Conservation (phyloP, 1,140 invertebrate genomes). For the Drosophila suzukii region DNA sequence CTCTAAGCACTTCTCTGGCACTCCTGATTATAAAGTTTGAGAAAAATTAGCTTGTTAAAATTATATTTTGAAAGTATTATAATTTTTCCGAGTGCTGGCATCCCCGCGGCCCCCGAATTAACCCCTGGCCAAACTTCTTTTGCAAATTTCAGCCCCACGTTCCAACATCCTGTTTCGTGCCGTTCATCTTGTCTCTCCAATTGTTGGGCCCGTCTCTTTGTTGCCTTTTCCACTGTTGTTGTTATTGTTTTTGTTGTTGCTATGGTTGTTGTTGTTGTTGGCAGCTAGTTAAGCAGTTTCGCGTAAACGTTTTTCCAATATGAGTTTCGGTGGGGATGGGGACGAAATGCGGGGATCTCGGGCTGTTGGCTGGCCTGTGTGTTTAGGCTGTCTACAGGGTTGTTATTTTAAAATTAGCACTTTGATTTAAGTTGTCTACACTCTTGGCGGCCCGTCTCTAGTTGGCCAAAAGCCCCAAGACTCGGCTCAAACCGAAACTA, state of each 20-base stretch:
- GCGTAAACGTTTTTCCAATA: conserved; percentile 81
- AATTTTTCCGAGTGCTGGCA: conserved; percentile 20
- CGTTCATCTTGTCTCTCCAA: conserved; percentile 81
- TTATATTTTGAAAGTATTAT: neutral
- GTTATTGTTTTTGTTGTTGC: neutral
- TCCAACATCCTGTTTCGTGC: conserved; percentile 81
- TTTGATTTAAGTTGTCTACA: conserved; percentile 83
- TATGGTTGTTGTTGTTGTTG: conserved; percentile 60
- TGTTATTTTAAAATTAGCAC: conserved; percentile 83
- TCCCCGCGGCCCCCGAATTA: neutral
- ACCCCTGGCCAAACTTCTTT: conserved; percentile 42
- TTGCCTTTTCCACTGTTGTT: conserved; percentile 10
- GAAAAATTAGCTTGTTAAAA: neutral
- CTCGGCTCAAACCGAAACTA: conserved; percentile 24
- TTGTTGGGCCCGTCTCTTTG: conserved; percentile 60
- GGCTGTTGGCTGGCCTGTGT: conserved; percentile 58
- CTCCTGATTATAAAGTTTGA: too few species aligned
- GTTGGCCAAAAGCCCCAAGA: conserved; percentile 40
- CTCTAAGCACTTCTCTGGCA: too few species aligned
- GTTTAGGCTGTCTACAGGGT: conserved; percentile 80
- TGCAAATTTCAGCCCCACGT: conserved; percentile 79
- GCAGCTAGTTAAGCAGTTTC: conserved; percentile 81
- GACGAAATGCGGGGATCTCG: neutral
- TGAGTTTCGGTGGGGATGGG: conserved; percentile 33
- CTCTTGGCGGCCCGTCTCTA: conserved; percentile 79